These are phyloP conservation scores for Lochmaea crataegi DNA, from an alignment of 2,888 invertebrate genomes.

Conservation along the genomic window DNA sequence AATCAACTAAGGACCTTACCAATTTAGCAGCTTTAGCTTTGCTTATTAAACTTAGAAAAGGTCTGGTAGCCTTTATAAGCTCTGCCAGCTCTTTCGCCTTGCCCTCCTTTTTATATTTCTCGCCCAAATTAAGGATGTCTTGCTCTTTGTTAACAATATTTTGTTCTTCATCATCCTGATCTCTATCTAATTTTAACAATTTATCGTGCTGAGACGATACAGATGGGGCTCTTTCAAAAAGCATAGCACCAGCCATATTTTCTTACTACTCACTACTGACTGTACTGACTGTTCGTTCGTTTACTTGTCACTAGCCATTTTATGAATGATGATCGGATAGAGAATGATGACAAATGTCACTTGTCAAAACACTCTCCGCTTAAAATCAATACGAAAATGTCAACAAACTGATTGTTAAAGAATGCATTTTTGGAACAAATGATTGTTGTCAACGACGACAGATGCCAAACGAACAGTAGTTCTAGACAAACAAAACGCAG, in stretches of 20 bases:
- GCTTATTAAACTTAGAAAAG: constrained; percentile 94
- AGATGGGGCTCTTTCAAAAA: constrained; percentile 87
- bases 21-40: constrained; percentile 99
- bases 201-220: constrained; percentile 82
- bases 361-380: background rate
- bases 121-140: constrained; percentile 92
- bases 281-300: constrained; percentile 4
- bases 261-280: constrained; percentile 43
- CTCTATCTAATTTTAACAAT: constrained; percentile 81
- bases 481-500: constrained; percentile 26
- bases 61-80: constrained; percentile 93
- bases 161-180: constrained; percentile 88
- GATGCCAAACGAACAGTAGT: background rate
- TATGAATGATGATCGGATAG: background rate
- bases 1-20: constrained; percentile 95
- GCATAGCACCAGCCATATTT: constrained; percentile 90
- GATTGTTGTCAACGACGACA: constrained; percentile 2
- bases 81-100: constrained; percentile 93
- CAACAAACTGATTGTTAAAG: background rate
- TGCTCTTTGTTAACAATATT: constrained; percentile 93
- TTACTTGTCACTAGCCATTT: constrained; percentile 5
- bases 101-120: constrained; percentile 91
- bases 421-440: background rate
- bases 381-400: background rate
- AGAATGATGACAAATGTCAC: background rate